Percentiles rank a stretch among this genome's conserved stretches.
phyloP scores from a whole-genome alignment of 2,888 invertebrate genomes.

The Pachydiplax longipennis region DNA sequence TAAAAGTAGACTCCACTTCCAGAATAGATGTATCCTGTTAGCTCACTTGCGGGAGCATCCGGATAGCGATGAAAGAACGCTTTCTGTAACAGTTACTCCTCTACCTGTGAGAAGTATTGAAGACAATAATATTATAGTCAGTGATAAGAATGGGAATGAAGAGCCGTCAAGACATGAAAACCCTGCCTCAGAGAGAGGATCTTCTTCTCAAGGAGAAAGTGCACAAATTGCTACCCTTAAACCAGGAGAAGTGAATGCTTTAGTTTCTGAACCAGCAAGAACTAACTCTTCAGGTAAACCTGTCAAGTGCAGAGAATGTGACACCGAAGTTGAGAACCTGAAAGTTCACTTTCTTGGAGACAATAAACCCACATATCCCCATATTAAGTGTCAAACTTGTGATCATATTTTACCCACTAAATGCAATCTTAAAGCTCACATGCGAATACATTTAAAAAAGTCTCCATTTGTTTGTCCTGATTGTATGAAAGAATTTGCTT shows the following conservation, averaged over 20 bases:
- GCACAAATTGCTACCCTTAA: not conserved
- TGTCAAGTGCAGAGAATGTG: conserved; percentile 9
- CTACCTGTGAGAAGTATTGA: not conserved
- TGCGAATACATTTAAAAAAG: not conserved
- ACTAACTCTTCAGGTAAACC: not conserved
- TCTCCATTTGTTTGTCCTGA: conserved; percentile 9
- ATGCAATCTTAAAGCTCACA: conserved; percentile 17
- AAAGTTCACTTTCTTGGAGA: not conserved
- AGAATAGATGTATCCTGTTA: not conserved
- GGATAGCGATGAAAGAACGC: not conserved
- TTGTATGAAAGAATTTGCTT: conserved; percentile 26
- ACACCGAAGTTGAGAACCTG: not conserved
- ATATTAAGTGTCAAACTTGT: not conserved
- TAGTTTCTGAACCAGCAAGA: not conserved
- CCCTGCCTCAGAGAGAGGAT: not conserved
- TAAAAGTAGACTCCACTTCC: not conserved
- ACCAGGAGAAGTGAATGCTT: not conserved
- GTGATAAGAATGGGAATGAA: not conserved
- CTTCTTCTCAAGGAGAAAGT: not conserved
- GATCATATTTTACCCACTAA: conserved; percentile 10
- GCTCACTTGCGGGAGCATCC: conserved; percentile 17
- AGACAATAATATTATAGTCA: not conserved
- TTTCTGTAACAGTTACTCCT: not conserved
- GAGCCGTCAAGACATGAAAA: not conserved
- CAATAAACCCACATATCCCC: not conserved